These are phyloP conservation scores for Strix aluco DNA, from an alignment of 2,113 vertebrate species.

Conservation along the genomic window DNA sequence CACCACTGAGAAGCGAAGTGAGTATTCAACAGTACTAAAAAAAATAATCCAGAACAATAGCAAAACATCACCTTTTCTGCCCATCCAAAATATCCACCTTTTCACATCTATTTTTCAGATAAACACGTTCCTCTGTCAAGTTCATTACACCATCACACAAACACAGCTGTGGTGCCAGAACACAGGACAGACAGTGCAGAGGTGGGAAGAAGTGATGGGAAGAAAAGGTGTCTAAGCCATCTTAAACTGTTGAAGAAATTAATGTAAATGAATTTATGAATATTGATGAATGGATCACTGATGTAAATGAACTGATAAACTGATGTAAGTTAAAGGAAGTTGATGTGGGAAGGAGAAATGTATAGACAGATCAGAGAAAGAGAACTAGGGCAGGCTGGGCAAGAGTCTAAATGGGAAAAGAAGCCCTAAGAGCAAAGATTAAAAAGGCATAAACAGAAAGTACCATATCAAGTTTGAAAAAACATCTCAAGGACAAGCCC, in stretches of 20 bases:
- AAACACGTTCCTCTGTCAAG: not conserved
- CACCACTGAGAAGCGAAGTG: not conserved
- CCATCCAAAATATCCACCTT: not conserved
- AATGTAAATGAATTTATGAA: not conserved
- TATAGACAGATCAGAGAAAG: not conserved
- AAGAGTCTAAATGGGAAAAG: not conserved
- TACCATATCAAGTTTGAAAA: not conserved
- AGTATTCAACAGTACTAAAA: not conserved
- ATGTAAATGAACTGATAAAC: not conserved
- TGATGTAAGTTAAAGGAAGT: not conserved
- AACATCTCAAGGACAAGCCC: not conserved
- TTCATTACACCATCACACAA: not conserved
- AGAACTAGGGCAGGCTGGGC: not conserved
- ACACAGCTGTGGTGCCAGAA: not conserved
- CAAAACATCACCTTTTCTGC: not conserved
- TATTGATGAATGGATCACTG: not conserved
- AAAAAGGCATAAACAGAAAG: not conserved
- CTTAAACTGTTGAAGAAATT: not conserved
- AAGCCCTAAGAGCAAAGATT: not conserved
- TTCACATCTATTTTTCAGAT: not conserved
- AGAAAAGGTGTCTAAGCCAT: not conserved
- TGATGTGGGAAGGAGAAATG: not conserved
- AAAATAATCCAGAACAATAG: not conserved
- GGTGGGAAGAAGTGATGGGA: not conserved
- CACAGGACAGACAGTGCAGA: not conserved